Conservation (phyloP, 1,140 invertebrate genomes). For the Drosophila fuyamai region DNA sequence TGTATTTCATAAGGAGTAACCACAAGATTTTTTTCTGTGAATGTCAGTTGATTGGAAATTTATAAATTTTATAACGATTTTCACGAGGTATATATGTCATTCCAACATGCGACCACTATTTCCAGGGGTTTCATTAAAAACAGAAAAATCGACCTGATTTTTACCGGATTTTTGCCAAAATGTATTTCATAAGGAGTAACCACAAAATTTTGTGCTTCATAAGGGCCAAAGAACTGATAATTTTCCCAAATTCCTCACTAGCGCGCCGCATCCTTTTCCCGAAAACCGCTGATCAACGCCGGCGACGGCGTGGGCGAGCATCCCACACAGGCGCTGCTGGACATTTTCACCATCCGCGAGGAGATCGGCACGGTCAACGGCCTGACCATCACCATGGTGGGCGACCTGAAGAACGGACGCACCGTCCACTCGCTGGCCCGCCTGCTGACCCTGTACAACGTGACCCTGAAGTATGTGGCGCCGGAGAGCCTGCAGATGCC, state of each 20-base stretch:
- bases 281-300: slow-evolving; percentile 97
- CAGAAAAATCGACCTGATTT: no score
- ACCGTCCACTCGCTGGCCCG: slow-evolving; percentile 99
- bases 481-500: slow-evolving; percentile 96
- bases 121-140: neutral
- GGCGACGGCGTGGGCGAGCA: slow-evolving; percentile 99
- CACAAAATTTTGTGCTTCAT: no score
- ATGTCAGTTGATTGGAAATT: no score
- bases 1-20: no score
- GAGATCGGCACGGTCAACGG: slow-evolving; percentile 99
- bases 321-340: slow-evolving; percentile 98
- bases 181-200: no score
- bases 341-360: slow-evolving; percentile 99
- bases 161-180: no score
- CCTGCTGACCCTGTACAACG: slow-evolving; percentile 95
- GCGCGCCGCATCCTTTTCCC: slow-evolving; percentile 92
- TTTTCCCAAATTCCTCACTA: slow-evolving; percentile 73
- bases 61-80: no score
- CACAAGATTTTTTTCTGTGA: no score
- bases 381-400: slow-evolving; percentile 96
- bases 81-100: no score
- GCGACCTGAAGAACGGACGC: slow-evolving; percentile 98
- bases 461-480: slow-evolving; percentile 95
- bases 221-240: neutral
- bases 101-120: no score